phyloP scores from a whole-genome alignment of 2,113 vertebrate species.

The Thalassarche chlororhynchos region DNA sequence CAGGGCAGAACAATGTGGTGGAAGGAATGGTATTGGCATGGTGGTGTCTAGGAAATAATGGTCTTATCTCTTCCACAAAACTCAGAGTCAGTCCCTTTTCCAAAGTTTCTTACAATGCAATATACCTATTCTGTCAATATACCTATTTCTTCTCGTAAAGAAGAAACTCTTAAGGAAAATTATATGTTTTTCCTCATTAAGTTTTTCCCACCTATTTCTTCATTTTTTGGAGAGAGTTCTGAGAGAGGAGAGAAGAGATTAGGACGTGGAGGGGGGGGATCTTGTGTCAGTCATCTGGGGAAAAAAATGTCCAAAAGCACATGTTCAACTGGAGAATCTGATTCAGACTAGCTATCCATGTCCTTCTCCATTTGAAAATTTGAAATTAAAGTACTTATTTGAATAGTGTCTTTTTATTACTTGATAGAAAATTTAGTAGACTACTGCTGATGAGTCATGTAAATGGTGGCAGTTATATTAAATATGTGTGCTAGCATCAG shows the following conservation, averaged over 20 bases:
- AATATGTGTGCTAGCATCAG: background rate
- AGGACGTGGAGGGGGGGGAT: background rate
- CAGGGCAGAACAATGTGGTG: background rate
- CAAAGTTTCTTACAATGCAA: background rate
- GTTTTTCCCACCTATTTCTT: background rate
- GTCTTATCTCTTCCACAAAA: background rate
- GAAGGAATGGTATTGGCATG: background rate
- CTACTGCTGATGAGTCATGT: background rate
- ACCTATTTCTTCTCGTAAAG: too few species aligned
- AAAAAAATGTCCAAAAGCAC: background rate
- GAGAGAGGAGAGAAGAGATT: background rate
- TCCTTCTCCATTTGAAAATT: background rate
- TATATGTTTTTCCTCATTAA: background rate
- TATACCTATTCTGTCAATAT: background rate
- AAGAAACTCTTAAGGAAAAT: background rate
- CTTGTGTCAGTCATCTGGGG: background rate
- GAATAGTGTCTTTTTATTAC: background rate
- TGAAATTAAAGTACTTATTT: background rate
- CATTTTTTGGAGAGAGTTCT: background rate
- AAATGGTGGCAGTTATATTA: background rate
- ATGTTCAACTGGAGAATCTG: background rate
- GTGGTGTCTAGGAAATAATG: background rate
- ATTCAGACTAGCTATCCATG: background rate
- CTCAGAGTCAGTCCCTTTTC: background rate
- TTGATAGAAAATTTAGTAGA: background rate